Percentiles rank a stretch among this genome's conserved stretches.
Conservation (phyloP, 2,797 vertebrate genomes). For the Girardinus metallicus region DNA sequence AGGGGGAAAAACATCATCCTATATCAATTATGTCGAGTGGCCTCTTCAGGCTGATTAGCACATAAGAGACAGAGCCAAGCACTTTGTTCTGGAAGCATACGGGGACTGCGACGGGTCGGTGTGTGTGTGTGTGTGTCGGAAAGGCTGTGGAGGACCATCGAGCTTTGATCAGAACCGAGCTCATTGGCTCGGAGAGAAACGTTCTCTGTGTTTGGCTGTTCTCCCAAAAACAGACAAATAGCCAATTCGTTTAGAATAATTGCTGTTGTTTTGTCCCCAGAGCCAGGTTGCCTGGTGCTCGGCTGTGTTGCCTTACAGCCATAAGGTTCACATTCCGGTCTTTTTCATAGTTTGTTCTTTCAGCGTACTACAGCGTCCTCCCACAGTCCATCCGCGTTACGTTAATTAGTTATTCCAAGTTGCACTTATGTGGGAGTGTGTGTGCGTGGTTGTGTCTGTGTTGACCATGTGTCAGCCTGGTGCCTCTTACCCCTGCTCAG, state of each 20-base stretch:
- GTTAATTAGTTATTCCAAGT: not conserved
- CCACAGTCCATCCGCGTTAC: not conserved
- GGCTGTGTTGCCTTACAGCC: not conserved
- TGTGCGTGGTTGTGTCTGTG: not conserved
- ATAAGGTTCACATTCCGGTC: not conserved
- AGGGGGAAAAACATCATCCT: constrained; percentile 23
- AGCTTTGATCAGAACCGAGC: constrained; percentile 22
- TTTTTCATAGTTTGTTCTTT: not conserved
- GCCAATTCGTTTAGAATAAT: constrained; percentile 2
- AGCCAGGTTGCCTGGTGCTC: not conserved
- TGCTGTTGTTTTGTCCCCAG: not conserved
- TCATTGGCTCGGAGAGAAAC: constrained; percentile 14
- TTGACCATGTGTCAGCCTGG: not conserved
- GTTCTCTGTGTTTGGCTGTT: constrained; percentile 24
- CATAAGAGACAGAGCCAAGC: constrained; percentile 58
- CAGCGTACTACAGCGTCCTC: not conserved
- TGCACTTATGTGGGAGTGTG: not conserved
- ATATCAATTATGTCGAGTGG: constrained; percentile 65
- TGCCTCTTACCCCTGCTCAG: not conserved
- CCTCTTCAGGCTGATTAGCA: constrained; percentile 61
- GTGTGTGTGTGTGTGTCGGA: constrained; percentile 1
- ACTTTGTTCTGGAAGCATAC: constrained; percentile 44
- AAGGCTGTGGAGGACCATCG: constrained; percentile 27
- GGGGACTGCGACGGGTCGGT: constrained; percentile 27
- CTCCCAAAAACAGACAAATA: constrained; percentile 15